phyloP scores from a whole-genome alignment of 2,888 invertebrate species.

The Ophioninae sp. region DNA sequence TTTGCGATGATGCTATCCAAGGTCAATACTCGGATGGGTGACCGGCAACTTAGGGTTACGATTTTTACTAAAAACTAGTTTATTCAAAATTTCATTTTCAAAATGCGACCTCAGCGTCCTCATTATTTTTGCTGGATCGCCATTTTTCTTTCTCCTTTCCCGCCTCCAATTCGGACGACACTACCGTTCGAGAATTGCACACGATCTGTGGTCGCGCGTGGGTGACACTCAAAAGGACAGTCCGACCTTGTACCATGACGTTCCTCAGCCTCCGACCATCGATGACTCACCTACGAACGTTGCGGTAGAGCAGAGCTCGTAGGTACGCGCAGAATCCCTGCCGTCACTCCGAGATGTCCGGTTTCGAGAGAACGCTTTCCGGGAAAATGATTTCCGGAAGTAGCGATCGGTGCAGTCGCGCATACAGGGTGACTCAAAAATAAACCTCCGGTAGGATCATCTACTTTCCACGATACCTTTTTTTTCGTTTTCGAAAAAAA shows the following conservation, averaged over 20 bases:
- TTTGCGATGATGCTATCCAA: too few relatives aligned
- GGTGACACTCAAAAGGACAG: slow-evolving; percentile 11
- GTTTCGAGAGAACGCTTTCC: slow-evolving; percentile 20
- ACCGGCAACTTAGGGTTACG: too few relatives aligned
- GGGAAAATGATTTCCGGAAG: slow-evolving; percentile 56
- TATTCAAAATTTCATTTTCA: too few relatives aligned
- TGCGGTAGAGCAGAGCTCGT: slow-evolving; percentile 8
- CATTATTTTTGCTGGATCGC: too few relatives aligned
- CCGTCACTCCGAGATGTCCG: slow-evolving; percentile 23
- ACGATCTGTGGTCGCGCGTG: slow-evolving; percentile 5
- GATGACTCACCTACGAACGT: slow-evolving; percentile 33
- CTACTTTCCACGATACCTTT: too few relatives aligned
- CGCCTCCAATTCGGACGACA: neutral
- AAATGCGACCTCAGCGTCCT: too few relatives aligned
- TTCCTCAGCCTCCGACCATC: neutral
- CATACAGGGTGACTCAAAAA: too few relatives aligned
- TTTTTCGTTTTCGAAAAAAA: too few relatives aligned
- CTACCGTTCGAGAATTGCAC: neutral
- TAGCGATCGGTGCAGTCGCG: slow-evolving; percentile 17
- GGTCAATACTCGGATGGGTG: too few relatives aligned
- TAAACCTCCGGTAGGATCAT: too few relatives aligned
- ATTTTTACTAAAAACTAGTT: too few relatives aligned
- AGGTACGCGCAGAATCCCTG: neutral
- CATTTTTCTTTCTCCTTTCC: too few relatives aligned
- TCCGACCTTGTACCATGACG: slow-evolving; percentile 18